These are phyloP conservation scores for Fistularia commersonii DNA, from an alignment of 2,797 vertebrate genomes.

Conservation along the genomic window DNA sequence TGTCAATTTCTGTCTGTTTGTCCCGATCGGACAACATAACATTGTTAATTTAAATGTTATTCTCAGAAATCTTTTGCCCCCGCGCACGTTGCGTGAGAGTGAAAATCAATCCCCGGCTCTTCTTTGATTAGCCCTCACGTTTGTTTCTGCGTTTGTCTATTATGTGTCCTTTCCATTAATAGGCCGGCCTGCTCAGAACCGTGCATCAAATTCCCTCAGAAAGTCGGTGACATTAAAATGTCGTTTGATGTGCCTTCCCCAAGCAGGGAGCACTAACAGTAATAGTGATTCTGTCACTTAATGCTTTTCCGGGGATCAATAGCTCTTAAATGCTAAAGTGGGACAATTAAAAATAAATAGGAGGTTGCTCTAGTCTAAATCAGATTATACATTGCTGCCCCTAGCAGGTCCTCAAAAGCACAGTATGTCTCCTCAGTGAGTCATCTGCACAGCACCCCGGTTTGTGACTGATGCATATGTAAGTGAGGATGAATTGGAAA, in stretches of 20 bases:
- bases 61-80: slow-evolving; percentile 83
- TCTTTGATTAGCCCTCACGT: slow-evolving; percentile 95
- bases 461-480: slow-evolving; percentile 78
- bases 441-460: slow-evolving; percentile 73
- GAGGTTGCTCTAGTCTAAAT: slow-evolving; percentile 85
- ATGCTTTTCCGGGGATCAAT: slow-evolving; percentile 98
- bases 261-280: slow-evolving; percentile 98
- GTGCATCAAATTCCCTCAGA: slow-evolving; percentile 96
- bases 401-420: slow-evolving; percentile 83
- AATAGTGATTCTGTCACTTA: slow-evolving; percentile 97
- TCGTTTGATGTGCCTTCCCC: slow-evolving; percentile 99
- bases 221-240: slow-evolving; percentile 99
- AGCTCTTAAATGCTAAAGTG: slow-evolving; percentile 99
- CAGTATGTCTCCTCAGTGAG: slow-evolving; percentile 79
- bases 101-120: slow-evolving; percentile 89
- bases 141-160: slow-evolving; percentile 93
- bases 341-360: slow-evolving; percentile 99
- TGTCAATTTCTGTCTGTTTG: no score
- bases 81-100: slow-evolving; percentile 72
- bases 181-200: slow-evolving; percentile 88
- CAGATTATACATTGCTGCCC: slow-evolving; percentile 81
- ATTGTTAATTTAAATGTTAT: slow-evolving; percentile 87
- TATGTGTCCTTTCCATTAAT: slow-evolving; percentile 96
- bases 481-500: slow-evolving; percentile 73
- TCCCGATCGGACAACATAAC: slow-evolving; percentile 59